Percentiles rank a stretch among this genome's conserved stretches.
Conservation (phyloP, 2,888 invertebrate genomes). For the Lasioglossum calceatum region DNA sequence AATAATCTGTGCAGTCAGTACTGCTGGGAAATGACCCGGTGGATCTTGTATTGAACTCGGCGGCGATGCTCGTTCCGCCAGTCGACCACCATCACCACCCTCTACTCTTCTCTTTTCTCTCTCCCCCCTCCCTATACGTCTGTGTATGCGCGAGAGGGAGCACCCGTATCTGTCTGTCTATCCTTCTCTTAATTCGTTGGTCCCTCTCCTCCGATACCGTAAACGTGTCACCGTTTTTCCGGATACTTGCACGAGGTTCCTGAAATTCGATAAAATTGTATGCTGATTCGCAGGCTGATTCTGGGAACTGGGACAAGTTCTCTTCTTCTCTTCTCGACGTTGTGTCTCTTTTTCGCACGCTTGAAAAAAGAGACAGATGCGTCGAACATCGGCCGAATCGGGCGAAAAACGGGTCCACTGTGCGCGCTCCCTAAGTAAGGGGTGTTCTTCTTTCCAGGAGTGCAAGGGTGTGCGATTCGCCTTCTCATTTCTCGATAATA, state of each 20-base stretch:
- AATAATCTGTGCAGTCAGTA: conserved; percentile 56
- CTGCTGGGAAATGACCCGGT: conserved; percentile 43
- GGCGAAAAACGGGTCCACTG: too few relatives aligned
- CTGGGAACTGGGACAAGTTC: too few relatives aligned
- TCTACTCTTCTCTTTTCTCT: neutral
- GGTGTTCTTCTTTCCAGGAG: too few relatives aligned
- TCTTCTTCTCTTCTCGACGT: too few relatives aligned
- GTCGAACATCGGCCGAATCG: too few relatives aligned
- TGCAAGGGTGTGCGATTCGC: too few relatives aligned
- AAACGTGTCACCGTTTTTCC: neutral
- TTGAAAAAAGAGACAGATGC: too few relatives aligned
- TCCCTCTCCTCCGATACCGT: neutral
- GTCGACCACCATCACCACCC: neutral
- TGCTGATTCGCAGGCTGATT: too few relatives aligned
- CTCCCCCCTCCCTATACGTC: neutral
- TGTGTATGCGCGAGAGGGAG: neutral
- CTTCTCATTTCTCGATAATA: too few relatives aligned
- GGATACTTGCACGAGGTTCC: neutral
- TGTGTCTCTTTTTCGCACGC: too few relatives aligned
- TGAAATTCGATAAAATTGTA: neutral
- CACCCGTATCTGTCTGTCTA: neutral
- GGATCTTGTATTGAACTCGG: conserved; percentile 27
- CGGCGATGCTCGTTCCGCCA: conserved; percentile 12
- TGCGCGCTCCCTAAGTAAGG: too few relatives aligned
- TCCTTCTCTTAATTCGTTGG: neutral